Conservation (phyloP, 2,888 invertebrate species). For the Ophion obscuratus region DNA sequence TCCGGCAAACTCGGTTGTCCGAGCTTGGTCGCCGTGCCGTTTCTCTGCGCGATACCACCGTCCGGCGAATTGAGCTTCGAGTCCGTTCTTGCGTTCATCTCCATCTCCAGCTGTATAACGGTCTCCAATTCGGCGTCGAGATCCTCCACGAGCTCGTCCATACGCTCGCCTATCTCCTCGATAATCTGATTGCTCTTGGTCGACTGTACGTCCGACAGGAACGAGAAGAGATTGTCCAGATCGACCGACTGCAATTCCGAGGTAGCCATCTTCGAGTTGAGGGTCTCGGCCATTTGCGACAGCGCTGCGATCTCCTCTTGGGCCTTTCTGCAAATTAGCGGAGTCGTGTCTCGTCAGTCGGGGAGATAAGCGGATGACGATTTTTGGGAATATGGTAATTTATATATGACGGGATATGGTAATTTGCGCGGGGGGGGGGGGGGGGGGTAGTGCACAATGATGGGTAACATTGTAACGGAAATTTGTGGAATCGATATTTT, state of each 20-base stretch:
- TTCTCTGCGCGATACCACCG: slow-evolving; percentile 70
- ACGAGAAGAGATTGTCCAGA: slow-evolving; percentile 95
- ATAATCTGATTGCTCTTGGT: slow-evolving; percentile 88
- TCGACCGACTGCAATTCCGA: slow-evolving; percentile 90
- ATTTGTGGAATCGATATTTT: background rate
- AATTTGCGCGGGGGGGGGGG: background rate
- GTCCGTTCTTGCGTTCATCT: slow-evolving; percentile 74
- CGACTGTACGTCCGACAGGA: slow-evolving; percentile 91
- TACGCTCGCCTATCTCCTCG: slow-evolving; percentile 93
- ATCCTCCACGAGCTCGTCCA: slow-evolving; percentile 93
- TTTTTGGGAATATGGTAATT: background rate
- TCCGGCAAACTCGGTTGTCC: slow-evolving; percentile 89
- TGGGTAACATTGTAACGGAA: background rate
- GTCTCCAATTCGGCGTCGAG: slow-evolving; percentile 91
- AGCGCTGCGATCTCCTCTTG: slow-evolving; percentile 89
- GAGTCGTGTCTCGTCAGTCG: background rate
- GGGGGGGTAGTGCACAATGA: background rate
- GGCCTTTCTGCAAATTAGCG: slow-evolving; percentile 86
- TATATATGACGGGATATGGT: background rate
- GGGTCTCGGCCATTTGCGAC: slow-evolving; percentile 90
- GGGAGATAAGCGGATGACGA: background rate
- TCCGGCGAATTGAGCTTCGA: slow-evolving; percentile 73
- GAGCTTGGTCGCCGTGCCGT: slow-evolving; percentile 78
- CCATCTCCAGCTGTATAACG: slow-evolving; percentile 88
- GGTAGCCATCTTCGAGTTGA: slow-evolving; percentile 87